phyloP scores from a whole-genome alignment of 2,888 invertebrate genomes.

The Lithophane ornitopus region DNA sequence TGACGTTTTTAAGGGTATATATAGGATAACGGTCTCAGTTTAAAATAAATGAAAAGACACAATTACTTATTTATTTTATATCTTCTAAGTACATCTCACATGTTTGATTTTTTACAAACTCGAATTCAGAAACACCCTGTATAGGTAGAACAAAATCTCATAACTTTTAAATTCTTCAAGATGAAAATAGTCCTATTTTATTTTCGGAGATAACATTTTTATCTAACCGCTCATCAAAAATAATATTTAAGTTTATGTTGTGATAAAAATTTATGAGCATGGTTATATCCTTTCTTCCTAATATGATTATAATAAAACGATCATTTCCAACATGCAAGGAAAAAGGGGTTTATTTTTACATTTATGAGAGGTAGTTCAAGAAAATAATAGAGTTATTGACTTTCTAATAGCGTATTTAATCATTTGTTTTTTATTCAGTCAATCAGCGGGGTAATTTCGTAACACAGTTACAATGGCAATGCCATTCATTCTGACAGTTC shows the following conservation, averaged over 20 bases:
- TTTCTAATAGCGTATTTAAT: neutral
- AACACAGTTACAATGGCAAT: neutral
- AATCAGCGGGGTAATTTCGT: neutral
- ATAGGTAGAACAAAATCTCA: neutral
- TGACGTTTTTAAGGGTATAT: too few species aligned
- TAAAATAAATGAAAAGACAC: too few species aligned
- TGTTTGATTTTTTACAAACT: neutral
- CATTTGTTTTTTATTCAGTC: neutral
- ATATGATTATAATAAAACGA: conserved; percentile 23
- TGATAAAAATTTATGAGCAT: conserved; percentile 39
- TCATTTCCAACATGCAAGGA: conserved; percentile 1
- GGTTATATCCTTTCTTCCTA: conserved; percentile 10
- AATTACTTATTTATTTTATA: too few species aligned
- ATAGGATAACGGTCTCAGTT: too few species aligned
- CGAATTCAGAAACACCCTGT: neutral
- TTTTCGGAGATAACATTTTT: conserved; percentile 13
- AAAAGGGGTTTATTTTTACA: neutral
- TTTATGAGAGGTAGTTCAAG: neutral
- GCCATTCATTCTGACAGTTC: too few species aligned
- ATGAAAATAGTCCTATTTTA: neutral
- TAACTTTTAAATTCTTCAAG: conserved; percentile 19
- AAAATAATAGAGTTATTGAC: too few species aligned
- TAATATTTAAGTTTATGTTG: conserved; percentile 31
- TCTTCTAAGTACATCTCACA: too few species aligned
- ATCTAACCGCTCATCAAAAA: neutral